Evolutionary conservation across 2,888 invertebrate genomes (phyloP).

Genomic region (Drosophila pegasa): DNA sequence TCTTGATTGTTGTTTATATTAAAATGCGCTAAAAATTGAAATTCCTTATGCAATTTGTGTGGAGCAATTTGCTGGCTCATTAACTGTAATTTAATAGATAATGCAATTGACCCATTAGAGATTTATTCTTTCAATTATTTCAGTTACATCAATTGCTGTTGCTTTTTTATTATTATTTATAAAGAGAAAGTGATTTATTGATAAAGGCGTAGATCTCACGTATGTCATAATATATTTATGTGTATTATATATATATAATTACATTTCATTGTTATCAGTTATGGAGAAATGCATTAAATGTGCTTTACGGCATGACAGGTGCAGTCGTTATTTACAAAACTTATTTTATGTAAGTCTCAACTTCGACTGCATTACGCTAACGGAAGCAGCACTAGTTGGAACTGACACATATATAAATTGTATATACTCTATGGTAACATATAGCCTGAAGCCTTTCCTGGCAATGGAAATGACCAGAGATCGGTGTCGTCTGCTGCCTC

Average conservation of each 20-base stretch:
- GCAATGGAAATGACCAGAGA: too few relatives aligned
- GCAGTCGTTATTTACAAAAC: slow-evolving; percentile 17
- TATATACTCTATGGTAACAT: not conserved
- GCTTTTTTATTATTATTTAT: slow-evolving; percentile 15
- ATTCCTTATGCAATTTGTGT: slow-evolving; percentile 37
- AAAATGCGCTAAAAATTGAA: slow-evolving; percentile 46
- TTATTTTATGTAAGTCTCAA: not conserved
- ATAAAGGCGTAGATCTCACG: slow-evolving; percentile 52
- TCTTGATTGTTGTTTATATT: slow-evolving; percentile 34
- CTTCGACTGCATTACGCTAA: not conserved
- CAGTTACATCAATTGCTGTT: not conserved
- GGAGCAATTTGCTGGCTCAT: slow-evolving; percentile 47
- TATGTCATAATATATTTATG: slow-evolving; percentile 21
- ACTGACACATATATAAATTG: not conserved
- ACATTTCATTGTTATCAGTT: slow-evolving; percentile 19
- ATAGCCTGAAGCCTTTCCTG: not conserved
- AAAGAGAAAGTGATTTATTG: slow-evolving; percentile 54
- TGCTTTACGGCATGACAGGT: slow-evolving; percentile 36
- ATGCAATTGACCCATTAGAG: slow-evolving; percentile 35
- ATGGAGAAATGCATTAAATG: slow-evolving; percentile 23
- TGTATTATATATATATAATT: not conserved
- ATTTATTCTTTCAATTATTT: slow-evolving; percentile 31
- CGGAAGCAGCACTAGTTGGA: not conserved
- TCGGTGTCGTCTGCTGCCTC: not conserved
- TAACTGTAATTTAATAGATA: slow-evolving; percentile 58